Percentiles rank a stretch among this genome's conserved stretches.
These are phyloP conservation scores for Semaprochilodus insignis DNA, from an alignment of 2,797 vertebrate genomes.

Conservation along the genomic window DNA sequence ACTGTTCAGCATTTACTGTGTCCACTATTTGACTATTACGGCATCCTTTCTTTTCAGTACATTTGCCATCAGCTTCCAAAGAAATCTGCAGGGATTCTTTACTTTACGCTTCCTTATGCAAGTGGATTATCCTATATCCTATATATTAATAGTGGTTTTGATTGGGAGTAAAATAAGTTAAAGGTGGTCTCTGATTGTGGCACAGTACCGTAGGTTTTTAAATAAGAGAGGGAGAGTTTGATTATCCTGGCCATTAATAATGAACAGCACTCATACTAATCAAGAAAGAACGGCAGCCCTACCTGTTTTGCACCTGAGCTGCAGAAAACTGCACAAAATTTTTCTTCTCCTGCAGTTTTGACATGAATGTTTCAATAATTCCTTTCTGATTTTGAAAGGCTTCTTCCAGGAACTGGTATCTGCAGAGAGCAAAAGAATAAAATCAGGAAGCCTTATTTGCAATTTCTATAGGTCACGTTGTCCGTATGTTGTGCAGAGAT, in stretches of 20 bases:
- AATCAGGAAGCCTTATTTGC: not conserved
- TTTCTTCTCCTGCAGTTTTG: constrained; percentile 96
- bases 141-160: too few relatives aligned
- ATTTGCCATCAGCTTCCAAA: too few relatives aligned
- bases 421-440: constrained; percentile 59
- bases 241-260: not conserved
- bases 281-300: not conserved
- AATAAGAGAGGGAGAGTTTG: too few relatives aligned
- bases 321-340: constrained; percentile 96
- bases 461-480: not conserved
- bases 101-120: too few relatives aligned
- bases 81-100: too few relatives aligned
- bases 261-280: not conserved
- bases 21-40: too few relatives aligned
- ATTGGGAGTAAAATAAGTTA: too few relatives aligned
- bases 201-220: not conserved
- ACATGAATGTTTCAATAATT: constrained; percentile 91
- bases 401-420: constrained; percentile 98
- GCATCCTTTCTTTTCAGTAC: too few relatives aligned
- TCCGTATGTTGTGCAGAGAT: not conserved
- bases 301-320: constrained; percentile 97
- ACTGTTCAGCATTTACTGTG: too few relatives aligned
- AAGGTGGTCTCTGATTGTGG: too few relatives aligned
- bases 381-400: constrained; percentile 98
- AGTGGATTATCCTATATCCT: too few relatives aligned